These are phyloP conservation scores for Cynopterus brachyotis DNA, from an alignment of 2,113 vertebrate species.

Conservation along the genomic window DNA sequence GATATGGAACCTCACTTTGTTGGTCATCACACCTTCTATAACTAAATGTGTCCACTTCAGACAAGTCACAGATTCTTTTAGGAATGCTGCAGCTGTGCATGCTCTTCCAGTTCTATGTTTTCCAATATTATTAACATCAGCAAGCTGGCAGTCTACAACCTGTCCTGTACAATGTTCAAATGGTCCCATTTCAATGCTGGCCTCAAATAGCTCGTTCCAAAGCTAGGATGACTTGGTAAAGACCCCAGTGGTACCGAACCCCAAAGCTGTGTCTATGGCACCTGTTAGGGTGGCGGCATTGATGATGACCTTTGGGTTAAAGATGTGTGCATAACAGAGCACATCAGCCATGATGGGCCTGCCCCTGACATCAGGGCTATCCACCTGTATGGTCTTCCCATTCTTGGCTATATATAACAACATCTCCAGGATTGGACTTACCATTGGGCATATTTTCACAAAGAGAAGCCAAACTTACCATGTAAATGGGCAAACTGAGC, in stretches of 20 bases:
- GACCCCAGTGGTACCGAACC: slow-evolving; percentile 95
- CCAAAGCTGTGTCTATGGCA: slow-evolving; percentile 95
- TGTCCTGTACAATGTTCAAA: slow-evolving; percentile 95
- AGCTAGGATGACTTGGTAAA: slow-evolving; percentile 97
- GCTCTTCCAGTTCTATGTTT: slow-evolving; percentile 97
- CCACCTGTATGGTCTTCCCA: slow-evolving; percentile 98
- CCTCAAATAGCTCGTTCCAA: slow-evolving; percentile 90
- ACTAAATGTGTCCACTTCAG: slow-evolving; percentile 97
- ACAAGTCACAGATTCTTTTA: slow-evolving; percentile 93
- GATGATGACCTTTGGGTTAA: too few relatives aligned
- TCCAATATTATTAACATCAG: slow-evolving; percentile 97
- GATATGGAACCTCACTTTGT: slow-evolving; percentile 95
- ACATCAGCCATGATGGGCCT: too few relatives aligned
- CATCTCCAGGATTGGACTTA: slow-evolving; percentile 95
- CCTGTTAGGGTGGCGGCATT: slow-evolving; percentile 79
- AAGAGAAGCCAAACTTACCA: slow-evolving; percentile 93
- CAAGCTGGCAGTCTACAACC: slow-evolving; percentile 92
- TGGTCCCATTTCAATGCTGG: slow-evolving; percentile 95
- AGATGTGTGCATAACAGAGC: too few relatives aligned
- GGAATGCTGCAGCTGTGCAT: slow-evolving; percentile 96
- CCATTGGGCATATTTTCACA: slow-evolving; percentile 99
- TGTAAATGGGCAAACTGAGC: slow-evolving; percentile 92
- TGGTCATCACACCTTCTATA: slow-evolving; percentile 97
- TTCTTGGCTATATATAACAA: slow-evolving; percentile 92
- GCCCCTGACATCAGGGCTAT: too few relatives aligned